Base-by-base conservation (phyloP, 1,140 invertebrate species). In the Drosophila sechellia region DNA sequence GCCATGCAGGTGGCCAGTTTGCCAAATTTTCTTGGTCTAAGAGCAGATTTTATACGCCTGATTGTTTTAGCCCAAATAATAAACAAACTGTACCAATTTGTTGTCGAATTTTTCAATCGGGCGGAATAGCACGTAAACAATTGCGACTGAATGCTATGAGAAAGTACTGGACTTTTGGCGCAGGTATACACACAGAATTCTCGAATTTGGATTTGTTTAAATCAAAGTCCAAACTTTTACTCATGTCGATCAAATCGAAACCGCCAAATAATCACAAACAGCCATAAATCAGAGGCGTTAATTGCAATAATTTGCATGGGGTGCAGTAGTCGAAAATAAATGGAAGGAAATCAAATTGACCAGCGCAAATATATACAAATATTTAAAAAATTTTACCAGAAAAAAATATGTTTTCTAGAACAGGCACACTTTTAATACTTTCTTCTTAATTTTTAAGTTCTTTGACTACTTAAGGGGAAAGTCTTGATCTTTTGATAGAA, bases 271-370 rank as follows among this genome's bases (percentile, higher is more conserved):
- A 40, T 13, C 69, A 46, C 46, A 75, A 75, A 75, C 71, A 40
- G 37, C 43, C 22, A 34, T 75, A 76, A 75, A 76, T 75, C 53
- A 43, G 31, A 75, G 61, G 60, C 54, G 72, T 48, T 75, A 75
- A 75, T 75, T 75, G 71, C 53, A 57, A 75, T 75, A 53, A 75
- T 75, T 75, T 75, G 46, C 45, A 50, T 63, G 45, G 5, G 17
- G 22, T 15, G 55, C 65, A 49, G 15, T 27, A 39, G 64, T 22
- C 31, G 15, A 46, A 68, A 37, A 57, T 50, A 58, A 25, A 27
- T 53, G 8, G 20, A 12, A 53, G 37, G 10, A 39, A 25, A 45
- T 31, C 5, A 15, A 1, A 10, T 46, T 27, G 11, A 12, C 8
- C 12, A 57, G 15, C 12, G 11, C 12, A 55, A 64, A 64, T 6